These are phyloP conservation scores for Lepidochrysops patricia DNA, from an alignment of 2,888 invertebrate species.

Conservation along the genomic window DNA sequence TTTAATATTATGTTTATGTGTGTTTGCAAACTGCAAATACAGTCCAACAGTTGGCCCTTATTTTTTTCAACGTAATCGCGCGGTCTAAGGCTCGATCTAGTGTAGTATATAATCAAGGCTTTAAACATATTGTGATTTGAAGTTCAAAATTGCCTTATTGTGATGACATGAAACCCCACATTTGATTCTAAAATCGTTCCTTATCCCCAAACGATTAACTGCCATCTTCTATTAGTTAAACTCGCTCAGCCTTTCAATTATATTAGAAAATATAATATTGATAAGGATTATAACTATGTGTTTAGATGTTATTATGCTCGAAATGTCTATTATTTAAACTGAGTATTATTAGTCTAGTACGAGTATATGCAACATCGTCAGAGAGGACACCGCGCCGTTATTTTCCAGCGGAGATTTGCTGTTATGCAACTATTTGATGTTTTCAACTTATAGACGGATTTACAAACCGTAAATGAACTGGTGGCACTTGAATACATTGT, in stretches of 20 bases:
- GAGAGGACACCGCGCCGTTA: not conserved
- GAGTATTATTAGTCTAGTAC: not conserved
- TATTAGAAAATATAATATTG: constrained; percentile 5
- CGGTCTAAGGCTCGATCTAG: too few relatives aligned
- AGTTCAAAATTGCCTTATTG: not conserved
- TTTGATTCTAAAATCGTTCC: constrained; percentile 1
- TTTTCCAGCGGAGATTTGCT: too few relatives aligned
- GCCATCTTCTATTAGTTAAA: not conserved
- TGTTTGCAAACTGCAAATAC: too few relatives aligned
- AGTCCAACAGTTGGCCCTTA: too few relatives aligned
- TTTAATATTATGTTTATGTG: too few relatives aligned
- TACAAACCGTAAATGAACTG: too few relatives aligned
- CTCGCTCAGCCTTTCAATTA: constrained; percentile 12
- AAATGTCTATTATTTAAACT: not conserved
- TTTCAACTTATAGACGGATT: too few relatives aligned
- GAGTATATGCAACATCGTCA: not conserved
- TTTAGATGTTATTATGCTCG: not conserved
- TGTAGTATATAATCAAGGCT: too few relatives aligned
- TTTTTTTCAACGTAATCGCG: too few relatives aligned
- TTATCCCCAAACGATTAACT: not conserved
- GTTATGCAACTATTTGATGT: not conserved
- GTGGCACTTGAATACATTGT: too few relatives aligned
- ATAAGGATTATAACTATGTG: not conserved
- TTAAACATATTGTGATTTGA: too few relatives aligned
- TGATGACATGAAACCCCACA: not conserved